Conservation (phyloP, 2,113 vertebrate genomes). For the Brienomyrus brachyistius region DNA sequence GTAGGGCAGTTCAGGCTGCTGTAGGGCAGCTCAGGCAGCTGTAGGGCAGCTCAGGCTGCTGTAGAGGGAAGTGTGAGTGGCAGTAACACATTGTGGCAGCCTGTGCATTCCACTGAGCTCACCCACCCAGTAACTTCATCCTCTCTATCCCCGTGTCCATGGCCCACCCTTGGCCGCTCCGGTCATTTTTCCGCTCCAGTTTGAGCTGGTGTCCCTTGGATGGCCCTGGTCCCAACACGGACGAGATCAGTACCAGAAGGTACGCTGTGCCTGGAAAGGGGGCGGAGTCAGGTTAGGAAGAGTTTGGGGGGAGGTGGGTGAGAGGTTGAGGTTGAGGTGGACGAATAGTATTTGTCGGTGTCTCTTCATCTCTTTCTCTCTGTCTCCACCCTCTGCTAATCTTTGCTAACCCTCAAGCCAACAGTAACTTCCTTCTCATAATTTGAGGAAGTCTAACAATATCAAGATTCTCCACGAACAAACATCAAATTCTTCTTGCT, state of each 20-base stretch:
- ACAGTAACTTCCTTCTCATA: constrained; percentile 22
- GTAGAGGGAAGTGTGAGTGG: neutral
- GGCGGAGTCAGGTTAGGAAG: neutral
- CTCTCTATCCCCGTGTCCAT: constrained; percentile 1
- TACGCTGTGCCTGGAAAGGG: constrained; percentile 44
- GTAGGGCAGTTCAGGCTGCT: neutral
- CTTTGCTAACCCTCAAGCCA: constrained; percentile 5
- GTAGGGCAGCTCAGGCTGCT: neutral
- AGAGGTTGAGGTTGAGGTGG: neutral
- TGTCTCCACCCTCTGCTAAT: neutral
- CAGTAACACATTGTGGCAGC: neutral
- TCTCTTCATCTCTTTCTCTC: neutral
- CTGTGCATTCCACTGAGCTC: neutral
- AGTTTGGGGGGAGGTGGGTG: neutral
- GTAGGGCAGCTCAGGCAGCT: too few relatives aligned
- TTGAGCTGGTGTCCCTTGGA: constrained; percentile 91
- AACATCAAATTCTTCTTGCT: neutral
- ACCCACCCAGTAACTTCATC: neutral
- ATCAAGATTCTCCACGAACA: neutral
- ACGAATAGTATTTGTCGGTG: neutral
- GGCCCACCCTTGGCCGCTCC: constrained; percentile 34
- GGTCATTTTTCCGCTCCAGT: constrained; percentile 59
- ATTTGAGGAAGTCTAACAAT: neutral
- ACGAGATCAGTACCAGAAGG: constrained; percentile 81
- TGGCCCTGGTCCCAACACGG: constrained; percentile 56